Conservation (phyloP, 2,797 vertebrate species). For the Stomatorhinus walkeri region DNA sequence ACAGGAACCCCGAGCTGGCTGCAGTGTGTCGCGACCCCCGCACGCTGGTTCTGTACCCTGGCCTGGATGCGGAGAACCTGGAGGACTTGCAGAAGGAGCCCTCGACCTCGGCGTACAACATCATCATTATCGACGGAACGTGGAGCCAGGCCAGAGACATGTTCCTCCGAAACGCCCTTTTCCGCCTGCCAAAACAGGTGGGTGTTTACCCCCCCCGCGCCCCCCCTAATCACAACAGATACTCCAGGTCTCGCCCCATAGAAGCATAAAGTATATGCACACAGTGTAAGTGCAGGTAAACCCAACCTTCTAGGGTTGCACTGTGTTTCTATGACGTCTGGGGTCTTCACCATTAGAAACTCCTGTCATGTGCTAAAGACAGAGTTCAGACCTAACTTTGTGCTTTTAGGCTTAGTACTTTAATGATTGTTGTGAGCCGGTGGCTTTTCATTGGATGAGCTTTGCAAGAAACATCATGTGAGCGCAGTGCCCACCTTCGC, state of each 20-base stretch:
- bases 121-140: conserved; percentile 93
- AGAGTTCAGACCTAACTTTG: not conserved
- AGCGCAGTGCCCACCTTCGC: not conserved
- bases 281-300: not conserved
- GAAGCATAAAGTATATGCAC: not conserved
- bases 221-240: conserved; percentile 79
- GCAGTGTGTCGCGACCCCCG: conserved; percentile 70
- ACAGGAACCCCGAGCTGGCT: conserved; percentile 82
- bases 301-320: not conserved
- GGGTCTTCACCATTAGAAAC: not conserved
- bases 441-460: not conserved
- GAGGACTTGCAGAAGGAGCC: conserved; percentile 68
- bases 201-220: conserved; percentile 62
- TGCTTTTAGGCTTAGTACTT: not conserved
- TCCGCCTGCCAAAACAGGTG: conserved; percentile 86
- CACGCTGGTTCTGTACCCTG: conserved; percentile 88
- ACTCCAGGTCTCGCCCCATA: not conserved
- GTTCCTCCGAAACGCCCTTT: conserved; percentile 88
- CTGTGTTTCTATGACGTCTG: not conserved
- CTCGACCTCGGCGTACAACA: conserved; percentile 54
- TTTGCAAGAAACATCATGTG: not conserved
- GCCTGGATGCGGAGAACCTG: conserved; percentile 78
- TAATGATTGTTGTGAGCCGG: not conserved
- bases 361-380: not conserved
- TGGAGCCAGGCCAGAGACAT: conserved; percentile 98